Base-by-base conservation (phyloP, 35 echinoderm and acorn worm species). In the Apostichopus japonicus region DNA sequence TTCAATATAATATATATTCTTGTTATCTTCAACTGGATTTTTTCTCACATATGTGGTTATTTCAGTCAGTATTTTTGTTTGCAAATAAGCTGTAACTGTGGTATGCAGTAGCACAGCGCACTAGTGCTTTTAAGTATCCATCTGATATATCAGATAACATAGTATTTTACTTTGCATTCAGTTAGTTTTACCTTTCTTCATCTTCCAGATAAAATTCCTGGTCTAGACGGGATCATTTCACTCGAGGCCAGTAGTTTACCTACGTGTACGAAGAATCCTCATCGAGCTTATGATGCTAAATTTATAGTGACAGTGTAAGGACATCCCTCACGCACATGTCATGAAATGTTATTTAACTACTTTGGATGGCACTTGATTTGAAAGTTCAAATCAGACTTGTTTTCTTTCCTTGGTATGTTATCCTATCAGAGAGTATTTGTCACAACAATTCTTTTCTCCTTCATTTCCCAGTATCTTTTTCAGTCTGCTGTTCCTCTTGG, bases 401-500 rank as follows among this genome's bases (percentile, higher is more conserved):
- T 22, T 77, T 8, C 6, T 22, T 22, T 0, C 0, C 25, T 8
- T 77, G 73, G 25, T 22, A 13, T 13, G 19, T 77, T 14, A 13
- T 17, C 10, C n/a, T 13, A 77, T 17, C 8, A 17, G 0, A 7
- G 6, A 24, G 19, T 8, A 14, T 19, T 77, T 19, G 6, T 77
- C 25, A 22, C 16, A 22, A 72, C 67, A 22, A 33, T 23, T n/a
- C 33, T 44, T 44, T 44, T 44, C 33, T 44, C 33, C 33, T 44
- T 44, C 33, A 4, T n/a, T 27, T 17, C 54, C 6, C 52, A 87
- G 86, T 5, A 67, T 21, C 16, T 87, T 71, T 17, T 87, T 87
- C 17, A 63, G 86, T 57, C 4, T 87, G 53, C 16, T 87, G 19
- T 87, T 87, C 1, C 56, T 87, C 63, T 9, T 71, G 17, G 86